These are phyloP conservation scores for Lasioglossum malachurum DNA, from an alignment of 2,888 invertebrate species.

Conservation along the genomic window DNA sequence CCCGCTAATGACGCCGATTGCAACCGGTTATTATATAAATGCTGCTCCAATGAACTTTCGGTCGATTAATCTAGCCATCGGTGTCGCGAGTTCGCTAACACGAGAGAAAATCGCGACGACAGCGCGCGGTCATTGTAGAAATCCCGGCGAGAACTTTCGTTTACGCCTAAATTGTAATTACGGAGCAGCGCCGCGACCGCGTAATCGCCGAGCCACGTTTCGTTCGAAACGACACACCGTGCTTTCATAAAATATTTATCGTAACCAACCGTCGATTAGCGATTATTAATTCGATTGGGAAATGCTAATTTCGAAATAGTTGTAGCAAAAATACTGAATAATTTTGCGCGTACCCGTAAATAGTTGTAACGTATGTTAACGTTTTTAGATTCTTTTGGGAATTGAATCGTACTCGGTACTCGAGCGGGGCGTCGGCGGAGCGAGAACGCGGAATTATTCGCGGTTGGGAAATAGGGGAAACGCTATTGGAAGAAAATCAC, in stretches of 20 bases:
- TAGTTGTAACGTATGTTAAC: background rate
- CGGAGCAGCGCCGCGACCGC: background rate
- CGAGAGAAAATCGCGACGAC: slow-evolving; percentile 31
- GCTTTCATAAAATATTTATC: background rate
- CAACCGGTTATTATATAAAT: slow-evolving; percentile 60
- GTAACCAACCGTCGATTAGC: background rate
- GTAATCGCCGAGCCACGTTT: slow-evolving; percentile 35
- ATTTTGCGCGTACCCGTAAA: background rate
- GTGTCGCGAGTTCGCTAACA: slow-evolving; percentile 19
- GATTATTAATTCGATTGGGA: background rate
- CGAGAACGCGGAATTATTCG: background rate
- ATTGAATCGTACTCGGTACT: background rate
- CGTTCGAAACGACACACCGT: slow-evolving; percentile 25
- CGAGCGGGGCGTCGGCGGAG: background rate
- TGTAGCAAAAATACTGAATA: background rate
- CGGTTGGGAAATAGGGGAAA: slow-evolving; percentile 12
- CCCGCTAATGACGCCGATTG: slow-evolving; percentile 43
- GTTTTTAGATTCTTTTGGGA: background rate
- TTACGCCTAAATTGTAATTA: slow-evolving; percentile 4
- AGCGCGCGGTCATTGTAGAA: slow-evolving; percentile 3
- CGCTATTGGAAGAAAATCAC: slow-evolving; percentile 12
- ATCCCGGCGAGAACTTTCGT: slow-evolving; percentile 17
- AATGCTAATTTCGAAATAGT: too few relatives aligned
- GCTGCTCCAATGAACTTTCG: slow-evolving; percentile 39
- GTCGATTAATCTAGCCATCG: slow-evolving; percentile 18